phyloP scores from a whole-genome alignment of 1,140 invertebrate genomes.

The Lordiphosa collinella region DNA sequence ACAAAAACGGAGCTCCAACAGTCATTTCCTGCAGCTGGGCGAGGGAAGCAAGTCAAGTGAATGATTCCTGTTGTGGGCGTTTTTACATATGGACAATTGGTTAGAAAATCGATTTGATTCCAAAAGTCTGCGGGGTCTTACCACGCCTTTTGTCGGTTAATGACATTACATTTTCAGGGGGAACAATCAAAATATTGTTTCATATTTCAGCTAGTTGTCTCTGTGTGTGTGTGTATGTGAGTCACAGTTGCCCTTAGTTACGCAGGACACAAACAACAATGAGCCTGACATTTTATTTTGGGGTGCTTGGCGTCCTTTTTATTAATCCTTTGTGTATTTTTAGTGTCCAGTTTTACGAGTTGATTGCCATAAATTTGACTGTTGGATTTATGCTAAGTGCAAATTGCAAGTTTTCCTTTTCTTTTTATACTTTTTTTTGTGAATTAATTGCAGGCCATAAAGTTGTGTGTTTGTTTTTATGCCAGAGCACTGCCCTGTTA shows the following conservation, averaged over 20 bases:
- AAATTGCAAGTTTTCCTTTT: constrained; percentile 26
- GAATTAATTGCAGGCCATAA: constrained; percentile 31
- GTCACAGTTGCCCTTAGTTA: constrained; percentile 61
- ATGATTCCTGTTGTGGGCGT: too few species aligned
- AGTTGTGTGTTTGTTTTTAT: constrained; percentile 20
- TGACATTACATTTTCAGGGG: constrained; percentile 3
- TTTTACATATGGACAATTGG: neutral
- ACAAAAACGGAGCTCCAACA: constrained; percentile 21
- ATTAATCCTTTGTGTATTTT: constrained; percentile 72
- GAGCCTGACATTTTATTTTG: constrained; percentile 13
- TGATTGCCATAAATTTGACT: constrained; percentile 34
- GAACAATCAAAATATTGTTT: constrained; percentile 11
- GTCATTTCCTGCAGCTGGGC: neutral
- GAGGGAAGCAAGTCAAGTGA: too few species aligned
- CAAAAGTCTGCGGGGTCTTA: neutral
- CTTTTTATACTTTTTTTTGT: neutral
- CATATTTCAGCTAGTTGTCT: constrained; percentile 18
- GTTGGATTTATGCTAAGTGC: constrained; percentile 57
- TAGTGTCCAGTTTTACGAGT: constrained; percentile 52
- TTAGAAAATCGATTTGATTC: constrained; percentile 52
- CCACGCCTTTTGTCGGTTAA: constrained; percentile 2
- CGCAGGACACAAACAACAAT: constrained; percentile 49
- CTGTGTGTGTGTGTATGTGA: constrained; percentile 13
- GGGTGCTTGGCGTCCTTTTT: constrained; percentile 24
- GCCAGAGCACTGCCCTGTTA: too few species aligned